Conservation (phyloP, 2,113 vertebrate species). For the Osmerus mordax region DNA sequence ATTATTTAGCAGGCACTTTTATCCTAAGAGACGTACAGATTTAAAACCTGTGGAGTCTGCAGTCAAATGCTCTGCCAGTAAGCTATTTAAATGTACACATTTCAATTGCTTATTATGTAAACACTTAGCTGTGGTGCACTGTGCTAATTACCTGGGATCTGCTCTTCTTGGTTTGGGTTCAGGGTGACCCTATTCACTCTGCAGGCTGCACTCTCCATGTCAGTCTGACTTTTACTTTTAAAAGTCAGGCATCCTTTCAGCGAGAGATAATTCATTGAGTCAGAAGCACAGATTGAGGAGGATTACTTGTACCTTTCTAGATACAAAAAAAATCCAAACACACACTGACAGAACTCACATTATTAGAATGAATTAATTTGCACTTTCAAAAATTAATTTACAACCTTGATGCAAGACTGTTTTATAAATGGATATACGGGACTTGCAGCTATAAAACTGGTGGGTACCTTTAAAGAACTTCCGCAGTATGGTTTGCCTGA, state of each 20-base stretch:
- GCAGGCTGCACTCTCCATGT: background rate
- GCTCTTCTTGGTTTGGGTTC: conserved; percentile 7
- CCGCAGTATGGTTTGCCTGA: conserved; percentile 50
- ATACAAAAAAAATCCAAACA: conserved; percentile 1
- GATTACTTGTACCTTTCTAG: conserved; percentile 1
- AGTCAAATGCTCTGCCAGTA: no score
- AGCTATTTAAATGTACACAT: no score
- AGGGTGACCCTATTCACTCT: conserved; percentile 12
- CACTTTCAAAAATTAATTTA: background rate
- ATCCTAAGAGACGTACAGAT: no score
- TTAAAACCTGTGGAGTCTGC: no score
- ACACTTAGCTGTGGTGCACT: background rate
- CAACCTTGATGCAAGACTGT: background rate
- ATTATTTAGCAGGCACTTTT: no score
- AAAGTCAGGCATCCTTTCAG: conserved; percentile 52
- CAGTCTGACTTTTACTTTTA: background rate
- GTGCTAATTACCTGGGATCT: conserved; percentile 8
- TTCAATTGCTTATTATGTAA: no score
- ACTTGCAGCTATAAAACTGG: background rate
- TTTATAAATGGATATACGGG: background rate
- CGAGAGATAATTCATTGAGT: conserved; percentile 8
- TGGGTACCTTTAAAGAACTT: conserved; percentile 41
- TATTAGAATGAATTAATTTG: background rate
- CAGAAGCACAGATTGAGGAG: background rate
- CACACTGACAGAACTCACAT: background rate